Conservation (phyloP, 2,113 vertebrate genomes). For the Caranx ignobilis region DNA sequence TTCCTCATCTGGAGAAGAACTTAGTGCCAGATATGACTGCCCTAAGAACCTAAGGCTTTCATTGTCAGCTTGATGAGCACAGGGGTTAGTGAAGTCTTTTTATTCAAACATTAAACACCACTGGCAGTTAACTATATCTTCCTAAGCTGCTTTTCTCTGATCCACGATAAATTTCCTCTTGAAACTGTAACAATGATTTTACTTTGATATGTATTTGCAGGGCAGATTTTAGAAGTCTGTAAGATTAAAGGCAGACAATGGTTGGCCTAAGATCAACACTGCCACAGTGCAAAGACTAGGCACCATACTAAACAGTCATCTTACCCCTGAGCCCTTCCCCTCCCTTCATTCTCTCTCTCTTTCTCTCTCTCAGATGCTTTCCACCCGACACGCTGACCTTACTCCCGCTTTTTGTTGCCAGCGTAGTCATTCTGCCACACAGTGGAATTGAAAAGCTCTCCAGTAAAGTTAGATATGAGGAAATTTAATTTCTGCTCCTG, state of each 20-base stretch:
- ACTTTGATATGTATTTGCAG: constrained; percentile 61
- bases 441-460: constrained; percentile 73
- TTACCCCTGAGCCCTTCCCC: constrained; percentile 20
- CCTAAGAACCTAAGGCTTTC: constrained; percentile 39
- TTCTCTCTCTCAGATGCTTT: constrained; percentile 13
- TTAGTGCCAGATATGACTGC: constrained; percentile 37
- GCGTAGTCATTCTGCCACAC: constrained; percentile 53
- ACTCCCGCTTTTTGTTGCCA: constrained; percentile 46
- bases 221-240: constrained; percentile 64
- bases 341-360: background rate
- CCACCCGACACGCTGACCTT: constrained; percentile 56
- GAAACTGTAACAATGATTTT: constrained; percentile 58
- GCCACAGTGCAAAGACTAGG: constrained; percentile 27
- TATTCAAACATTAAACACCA: constrained; percentile 65
- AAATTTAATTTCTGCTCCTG: constrained; percentile 63
- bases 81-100: constrained; percentile 45
- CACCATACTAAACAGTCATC: constrained; percentile 45
- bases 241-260: constrained; percentile 66
- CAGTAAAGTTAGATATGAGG: constrained; percentile 58
- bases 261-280: constrained; percentile 46
- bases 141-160: constrained; percentile 73
- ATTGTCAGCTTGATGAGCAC: constrained; percentile 60
- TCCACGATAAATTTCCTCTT: constrained; percentile 65
- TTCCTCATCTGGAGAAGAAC: constrained; percentile 35
- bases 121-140: constrained; percentile 62